Evolutionary conservation across 2,888 invertebrate genomes (phyloP), one percentile per base, ranked within the genome.

Genomic region (Allolobophora icterica): DNA sequence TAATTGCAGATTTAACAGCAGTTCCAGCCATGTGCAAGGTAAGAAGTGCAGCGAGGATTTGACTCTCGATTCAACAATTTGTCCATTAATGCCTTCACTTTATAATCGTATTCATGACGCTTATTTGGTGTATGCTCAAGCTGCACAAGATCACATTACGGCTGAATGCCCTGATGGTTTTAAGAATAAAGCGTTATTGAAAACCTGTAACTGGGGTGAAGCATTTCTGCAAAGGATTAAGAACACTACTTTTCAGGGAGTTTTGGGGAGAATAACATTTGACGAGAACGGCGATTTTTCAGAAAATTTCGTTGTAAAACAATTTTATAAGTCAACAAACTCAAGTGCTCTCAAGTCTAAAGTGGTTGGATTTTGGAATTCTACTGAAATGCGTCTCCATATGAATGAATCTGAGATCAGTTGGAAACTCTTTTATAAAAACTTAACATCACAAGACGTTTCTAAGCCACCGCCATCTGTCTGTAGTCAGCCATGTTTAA

Each of bases 71-170:
- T 83, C 83, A 33, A 83, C 83, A 30, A 33, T 83, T 33, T 83
- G 83, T 24, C 83, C 83, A 33, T 33, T 33, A 33, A 33, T 13
- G 1, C 83, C 83, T 33, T 30, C 83, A 5, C 42, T 33, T 5
- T 52, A 40, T n/a, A 92, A 91, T 15, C 91, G 91, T 34, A 91
- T 92, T 30, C 93, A 94, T 21, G 94, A 94, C 90, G 93, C 93
- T 33, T 93, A 94, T 4, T 93, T 93, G 89, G 93, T 93, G 1
- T 93, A 93, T 52, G 94, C 94, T 4, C 90, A 93, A 89, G 94
- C 94, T 4, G 71, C 94, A 15, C 92, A 94, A 58, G 92, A 91
- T 15, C 92, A 94, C 38, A 93, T 94, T 0, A 45, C 91, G 17
- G 92, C 92, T 13, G 89, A 93, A 21, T 94, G 94, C 90, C 93